A percentile compares a stretch with the other conserved stretches of the same genome.
These are phyloP conservation scores for Knipowitschia caucasica DNA, from an alignment of 2,797 vertebrate species.

Conservation along the genomic window DNA sequence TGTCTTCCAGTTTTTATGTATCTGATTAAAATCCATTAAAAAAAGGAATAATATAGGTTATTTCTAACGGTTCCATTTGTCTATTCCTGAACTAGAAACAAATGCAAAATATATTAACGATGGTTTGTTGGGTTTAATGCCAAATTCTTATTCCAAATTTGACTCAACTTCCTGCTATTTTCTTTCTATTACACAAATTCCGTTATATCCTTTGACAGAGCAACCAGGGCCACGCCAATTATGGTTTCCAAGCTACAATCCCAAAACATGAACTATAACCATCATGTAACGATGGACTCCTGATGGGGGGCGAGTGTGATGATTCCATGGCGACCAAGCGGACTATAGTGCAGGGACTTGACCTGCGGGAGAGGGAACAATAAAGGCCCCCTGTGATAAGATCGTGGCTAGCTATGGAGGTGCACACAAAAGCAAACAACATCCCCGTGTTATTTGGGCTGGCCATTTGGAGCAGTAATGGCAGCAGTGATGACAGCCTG, in stretches of 20 bases:
- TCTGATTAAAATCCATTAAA: too few relatives aligned
- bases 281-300: slow-evolving; percentile 32
- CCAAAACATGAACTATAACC: slow-evolving; percentile 31
- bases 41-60: too few relatives aligned
- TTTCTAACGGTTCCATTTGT: too few relatives aligned
- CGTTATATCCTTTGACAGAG: slow-evolving; percentile 32
- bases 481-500: slow-evolving; percentile 35
- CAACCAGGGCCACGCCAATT: slow-evolving; percentile 40
- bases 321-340: slow-evolving; percentile 22
- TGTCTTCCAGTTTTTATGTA: too few relatives aligned
- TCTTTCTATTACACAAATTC: too few relatives aligned
- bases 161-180: too few relatives aligned
- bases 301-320: slow-evolving; percentile 20
- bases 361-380: slow-evolving; percentile 27
- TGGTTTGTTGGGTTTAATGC: too few relatives aligned
- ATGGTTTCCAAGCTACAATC: slow-evolving; percentile 39
- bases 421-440: slow-evolving; percentile 27
- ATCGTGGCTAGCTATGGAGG: slow-evolving; percentile 25
- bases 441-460: slow-evolving; percentile 20
- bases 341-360: slow-evolving; percentile 17
- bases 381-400: slow-evolving; percentile 31
- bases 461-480: slow-evolving; percentile 38
- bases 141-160: too few relatives aligned
- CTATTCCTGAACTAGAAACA: too few relatives aligned
- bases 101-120: too few relatives aligned